A percentile compares a stretch with the other conserved stretches of the same genome.
Evolutionary conservation across 2,113 vertebrate genomes (phyloP).

Genomic region (Thamnophis sirtalis): DNA sequence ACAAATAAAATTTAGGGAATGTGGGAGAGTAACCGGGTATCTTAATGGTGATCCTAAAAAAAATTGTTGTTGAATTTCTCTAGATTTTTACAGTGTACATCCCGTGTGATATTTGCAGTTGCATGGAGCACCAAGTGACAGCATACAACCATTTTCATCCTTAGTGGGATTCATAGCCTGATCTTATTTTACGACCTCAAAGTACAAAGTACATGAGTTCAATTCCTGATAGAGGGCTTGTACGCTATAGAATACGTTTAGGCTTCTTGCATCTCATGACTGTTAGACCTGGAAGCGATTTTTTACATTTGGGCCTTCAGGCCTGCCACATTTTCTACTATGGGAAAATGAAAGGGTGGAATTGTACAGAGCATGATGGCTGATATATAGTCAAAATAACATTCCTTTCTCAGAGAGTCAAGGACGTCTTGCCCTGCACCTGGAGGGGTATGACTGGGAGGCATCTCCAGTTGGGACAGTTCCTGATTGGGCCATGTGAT

Average conservation of each 20-base stretch:
- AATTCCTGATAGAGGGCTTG: neutral
- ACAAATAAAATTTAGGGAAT: neutral
- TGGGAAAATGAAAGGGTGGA: too few relatives aligned
- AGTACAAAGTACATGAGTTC: neutral
- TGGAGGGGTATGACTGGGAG: too few relatives aligned
- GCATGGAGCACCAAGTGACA: neutral
- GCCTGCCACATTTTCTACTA: too few relatives aligned
- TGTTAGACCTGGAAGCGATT: too few relatives aligned
- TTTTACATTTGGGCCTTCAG: too few relatives aligned
- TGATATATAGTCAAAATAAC: too few relatives aligned
- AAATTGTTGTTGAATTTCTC: neutral
- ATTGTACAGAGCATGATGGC: too few relatives aligned
- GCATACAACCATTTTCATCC: neutral
- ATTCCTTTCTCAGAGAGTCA: too few relatives aligned
- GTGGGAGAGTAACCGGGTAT: neutral
- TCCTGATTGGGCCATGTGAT: too few relatives aligned
- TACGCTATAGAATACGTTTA: neutral
- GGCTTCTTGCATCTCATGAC: neutral
- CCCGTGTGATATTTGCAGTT: neutral
- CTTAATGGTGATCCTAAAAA: neutral
- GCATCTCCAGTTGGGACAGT: too few relatives aligned
- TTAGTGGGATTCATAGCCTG: neutral
- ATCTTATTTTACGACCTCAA: neutral
- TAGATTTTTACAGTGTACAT: neutral
- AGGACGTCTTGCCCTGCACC: too few relatives aligned